Base-by-base conservation (phyloP, 2,113 vertebrate species). In the Amphilophus citrinellus region DNA sequence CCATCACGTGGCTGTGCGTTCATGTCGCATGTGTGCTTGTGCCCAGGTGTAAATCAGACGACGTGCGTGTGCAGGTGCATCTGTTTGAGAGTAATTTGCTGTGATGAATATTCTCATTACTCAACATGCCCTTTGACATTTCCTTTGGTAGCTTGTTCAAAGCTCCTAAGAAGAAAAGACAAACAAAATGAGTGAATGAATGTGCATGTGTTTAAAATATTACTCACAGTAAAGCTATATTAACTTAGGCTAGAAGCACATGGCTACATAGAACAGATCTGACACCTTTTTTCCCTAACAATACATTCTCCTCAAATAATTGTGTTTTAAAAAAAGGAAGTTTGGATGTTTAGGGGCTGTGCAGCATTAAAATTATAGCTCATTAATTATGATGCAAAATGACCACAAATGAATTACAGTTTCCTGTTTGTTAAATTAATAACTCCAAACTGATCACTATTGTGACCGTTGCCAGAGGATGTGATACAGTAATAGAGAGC, bases 41-140 rank as follows among this genome's bases (percentile, higher is more conserved):
- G 32, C 17, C 15, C 39, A 63, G 24, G 76, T 85, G 62, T 10
- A 22, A 13, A 66, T 15, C 68, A 53, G 61, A 47, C 3, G 2
- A 18, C 4, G 24, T 24, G 53, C 8, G 24, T 47, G 14, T 22
- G 62, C 53, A 24, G 24, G 61, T 20, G 73, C 42, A 53, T 20
- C 63, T 20, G 71, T 80, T 61, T 18, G 20, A 10, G 63, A 42
- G 32, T 71, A 44, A 84, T 77, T 35, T 71, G 18, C 22, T 27
- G 22, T 63, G 76, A 85, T 85, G 53, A 84, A 80, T 57, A 62
- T 65, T 24, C 10, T 58, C 53, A 73, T 83, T 88, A 68, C 39
- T 53, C 65, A 60, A 56, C 42, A 0, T 4, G 57, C 13, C 61
- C 85, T 83, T 42, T 76, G 47, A 83, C 75, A n/a, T 76, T 73